phyloP scores from a whole-genome alignment of 2,888 invertebrate genomes.

The Thelaira solivaga region DNA sequence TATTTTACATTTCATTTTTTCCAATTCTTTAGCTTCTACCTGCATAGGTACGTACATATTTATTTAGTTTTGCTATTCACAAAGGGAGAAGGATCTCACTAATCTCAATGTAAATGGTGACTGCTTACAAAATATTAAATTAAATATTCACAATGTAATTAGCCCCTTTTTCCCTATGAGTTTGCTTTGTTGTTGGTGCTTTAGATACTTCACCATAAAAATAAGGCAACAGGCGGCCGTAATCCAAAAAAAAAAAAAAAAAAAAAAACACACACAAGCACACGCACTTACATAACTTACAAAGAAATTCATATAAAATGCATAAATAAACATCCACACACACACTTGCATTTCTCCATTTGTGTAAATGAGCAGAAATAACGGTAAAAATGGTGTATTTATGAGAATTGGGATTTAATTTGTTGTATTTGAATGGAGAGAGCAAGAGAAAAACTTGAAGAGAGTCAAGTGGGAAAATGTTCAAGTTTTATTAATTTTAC shows the following conservation, averaged over 20 bases:
- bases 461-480: background rate
- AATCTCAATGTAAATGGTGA: slow-evolving; percentile 54
- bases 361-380: slow-evolving; percentile 17
- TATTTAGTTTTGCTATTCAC: slow-evolving; percentile 43
- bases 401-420: background rate
- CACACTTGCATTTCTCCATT: background rate
- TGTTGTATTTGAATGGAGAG: background rate
- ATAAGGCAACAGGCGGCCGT: slow-evolving; percentile 60
- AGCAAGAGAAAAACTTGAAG: background rate
- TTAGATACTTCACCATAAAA: slow-evolving; percentile 29
- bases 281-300: background rate
- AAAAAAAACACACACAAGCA: background rate
- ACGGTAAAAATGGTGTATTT: slow-evolving; percentile 34
- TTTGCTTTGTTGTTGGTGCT: slow-evolving; percentile 6
- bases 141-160: slow-evolving; percentile 61
- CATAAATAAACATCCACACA: slow-evolving; percentile 2
- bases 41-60: no score
- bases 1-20: background rate
- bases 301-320: slow-evolving; percentile 9
- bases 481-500: slow-evolving; percentile 27
- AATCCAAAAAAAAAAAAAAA: slow-evolving; percentile 14
- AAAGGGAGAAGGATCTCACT: slow-evolving; percentile 36
- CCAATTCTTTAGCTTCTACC: no score
- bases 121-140: slow-evolving; percentile 58
- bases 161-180: slow-evolving; percentile 19